Base-by-base conservation (phyloP, 2,888 invertebrate species). In the Drosophila differens region DNA sequence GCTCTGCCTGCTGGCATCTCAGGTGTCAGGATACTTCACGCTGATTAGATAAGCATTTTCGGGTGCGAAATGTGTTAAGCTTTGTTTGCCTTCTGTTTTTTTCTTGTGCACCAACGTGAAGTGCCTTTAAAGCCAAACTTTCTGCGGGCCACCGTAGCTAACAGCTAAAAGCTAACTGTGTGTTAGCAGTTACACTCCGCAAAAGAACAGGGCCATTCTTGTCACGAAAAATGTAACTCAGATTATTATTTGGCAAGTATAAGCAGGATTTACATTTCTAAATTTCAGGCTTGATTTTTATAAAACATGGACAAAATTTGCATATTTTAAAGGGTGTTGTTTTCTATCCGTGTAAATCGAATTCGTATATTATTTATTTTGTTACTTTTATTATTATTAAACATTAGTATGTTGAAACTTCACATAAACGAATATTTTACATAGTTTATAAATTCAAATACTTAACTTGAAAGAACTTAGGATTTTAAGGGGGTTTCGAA, bases 11-110 rank as follows among this genome's bases (percentile, higher is more conserved):
- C 57, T 61, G 77, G 84, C 86, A 79, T 70, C 87, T 90, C 92
- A 92, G 92, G 92, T 92, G 92, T 92, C 92, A 91, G 91, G 91
- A 92, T 92, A 87, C 87, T 91, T 92, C 83, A 82, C 83, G 74
- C 86, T 90, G 92, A 92, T 92, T 92, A 92, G 92, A 92, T 92
- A 92, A 92, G 91, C 91, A 87, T 91, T 92, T 86, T 47, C 25
- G 79, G 85, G 87, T 25, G 47, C 47, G 79, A 80, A 91, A 90
- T 91, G 89, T 83, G 86, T 83, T 89, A 86, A 86, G 85, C 85
- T 90, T 86, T 86, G 90, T 86, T 88, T 90, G 87, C 76, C 82
- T 82, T 90, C 90, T 87, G 78, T 89, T 89, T 90, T 57, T 35
- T 22, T 1, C 16, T 35, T 16, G 9, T 76, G 66, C 68, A 53